Percentiles rank a stretch among this genome's conserved stretches.
These are phyloP conservation scores for Drosophila athabasca DNA, from an alignment of 1,140 invertebrate genomes.

Conservation along the genomic window DNA sequence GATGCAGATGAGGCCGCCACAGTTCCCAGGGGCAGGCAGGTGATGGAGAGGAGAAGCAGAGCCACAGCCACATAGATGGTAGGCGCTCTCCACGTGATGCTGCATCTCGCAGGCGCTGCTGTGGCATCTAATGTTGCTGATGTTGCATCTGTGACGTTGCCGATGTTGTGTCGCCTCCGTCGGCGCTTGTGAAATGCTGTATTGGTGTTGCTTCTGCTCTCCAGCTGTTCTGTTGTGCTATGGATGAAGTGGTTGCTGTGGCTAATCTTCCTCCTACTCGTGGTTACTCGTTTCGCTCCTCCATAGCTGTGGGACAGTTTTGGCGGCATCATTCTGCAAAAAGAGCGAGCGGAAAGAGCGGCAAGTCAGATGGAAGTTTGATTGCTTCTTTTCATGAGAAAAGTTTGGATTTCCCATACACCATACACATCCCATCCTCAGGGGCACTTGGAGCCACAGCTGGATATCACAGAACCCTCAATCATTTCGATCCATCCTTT, in stretches of 20 bases:
- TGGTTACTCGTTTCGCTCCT: slow-evolving; percentile 26
- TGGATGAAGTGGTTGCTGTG: not conserved
- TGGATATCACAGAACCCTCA: slow-evolving; percentile 23
- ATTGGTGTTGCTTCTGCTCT: slow-evolving; percentile 27
- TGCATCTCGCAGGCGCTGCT: slow-evolving; percentile 1
- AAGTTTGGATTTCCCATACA: slow-evolving; percentile 34
- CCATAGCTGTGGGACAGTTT: slow-evolving; percentile 31
- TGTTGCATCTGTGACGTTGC: slow-evolving; percentile 19
- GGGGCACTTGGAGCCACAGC: slow-evolving; percentile 9
- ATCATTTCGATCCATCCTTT: not conserved
- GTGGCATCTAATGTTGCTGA: slow-evolving; percentile 7
- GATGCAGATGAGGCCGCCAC: slow-evolving; percentile 8
- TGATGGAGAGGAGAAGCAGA: slow-evolving; percentile 55
- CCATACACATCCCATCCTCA: not conserved
- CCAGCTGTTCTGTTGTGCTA: not conserved
- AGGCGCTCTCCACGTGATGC: slow-evolving; percentile 30
- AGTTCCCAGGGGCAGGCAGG: slow-evolving; percentile 43
- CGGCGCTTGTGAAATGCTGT: slow-evolving; percentile 67
- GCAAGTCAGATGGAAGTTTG: not conserved
- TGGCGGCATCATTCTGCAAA: slow-evolving; percentile 60
- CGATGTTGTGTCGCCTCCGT: slow-evolving; percentile 48
- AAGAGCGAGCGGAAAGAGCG: not conserved
- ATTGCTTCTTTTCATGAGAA: not conserved
- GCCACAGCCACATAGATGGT: slow-evolving; percentile 40
- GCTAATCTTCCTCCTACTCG: slow-evolving; percentile 9